phyloP scores from a whole-genome alignment of 2,113 vertebrate genomes.

The Heterotis niloticus region DNA sequence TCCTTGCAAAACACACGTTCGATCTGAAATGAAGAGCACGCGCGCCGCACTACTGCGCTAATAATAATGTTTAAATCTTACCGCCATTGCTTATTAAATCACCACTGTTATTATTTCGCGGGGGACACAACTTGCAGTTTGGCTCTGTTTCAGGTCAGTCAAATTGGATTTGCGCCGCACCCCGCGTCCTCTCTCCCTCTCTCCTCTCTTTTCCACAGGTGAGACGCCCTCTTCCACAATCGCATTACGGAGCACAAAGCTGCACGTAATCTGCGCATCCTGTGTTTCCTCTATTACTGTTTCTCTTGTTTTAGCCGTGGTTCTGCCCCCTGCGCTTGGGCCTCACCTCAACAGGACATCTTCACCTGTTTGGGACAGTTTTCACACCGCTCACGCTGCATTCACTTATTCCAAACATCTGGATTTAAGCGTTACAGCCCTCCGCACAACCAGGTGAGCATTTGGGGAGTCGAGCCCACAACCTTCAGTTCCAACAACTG shows the following conservation, averaged over 20 bases:
- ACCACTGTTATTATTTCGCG: no score
- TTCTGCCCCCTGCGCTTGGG: background rate
- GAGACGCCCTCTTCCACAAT: slow-evolving; percentile 59
- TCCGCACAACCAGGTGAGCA: no score
- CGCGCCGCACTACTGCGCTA: background rate
- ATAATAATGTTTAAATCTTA: background rate
- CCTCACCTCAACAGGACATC: background rate
- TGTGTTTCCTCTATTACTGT: slow-evolving; percentile 39
- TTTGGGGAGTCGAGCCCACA: slow-evolving; percentile 22
- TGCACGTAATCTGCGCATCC: slow-evolving; percentile 61
- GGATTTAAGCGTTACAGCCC: no score
- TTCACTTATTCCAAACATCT: no score
- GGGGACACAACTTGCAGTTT: slow-evolving; percentile 38
- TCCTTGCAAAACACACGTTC: no score
- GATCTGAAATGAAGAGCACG: no score
- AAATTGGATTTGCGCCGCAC: slow-evolving; percentile 64
- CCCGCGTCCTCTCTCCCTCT: slow-evolving; percentile 55
- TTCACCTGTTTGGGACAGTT: no score
- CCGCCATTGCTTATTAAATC: slow-evolving; percentile 2
- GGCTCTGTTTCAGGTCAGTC: slow-evolving; percentile 53
- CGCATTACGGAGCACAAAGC: slow-evolving; percentile 57
- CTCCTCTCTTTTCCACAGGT: slow-evolving; percentile 58
- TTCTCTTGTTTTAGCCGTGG: slow-evolving; percentile 20
- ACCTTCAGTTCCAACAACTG: slow-evolving; percentile 48
- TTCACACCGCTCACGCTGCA: no score